Conservation (phyloP, 2,797 vertebrate genomes). For the Lutjanus campechanus region DNA sequence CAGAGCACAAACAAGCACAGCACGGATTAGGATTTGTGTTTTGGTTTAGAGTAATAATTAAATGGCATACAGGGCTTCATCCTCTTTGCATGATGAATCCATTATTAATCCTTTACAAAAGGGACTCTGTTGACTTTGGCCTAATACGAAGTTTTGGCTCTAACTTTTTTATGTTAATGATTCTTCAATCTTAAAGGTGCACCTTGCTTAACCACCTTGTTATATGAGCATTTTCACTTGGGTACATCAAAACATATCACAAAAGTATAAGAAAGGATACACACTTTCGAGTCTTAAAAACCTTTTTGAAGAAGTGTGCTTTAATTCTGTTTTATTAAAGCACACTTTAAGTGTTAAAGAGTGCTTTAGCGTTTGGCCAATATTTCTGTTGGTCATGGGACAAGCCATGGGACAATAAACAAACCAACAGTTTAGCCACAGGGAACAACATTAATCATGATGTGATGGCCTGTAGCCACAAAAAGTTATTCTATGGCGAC, state of each 20-base stretch:
- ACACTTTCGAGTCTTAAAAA: too few species aligned
- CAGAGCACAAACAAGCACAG: constrained; percentile 27
- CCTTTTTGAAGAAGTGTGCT: too few species aligned
- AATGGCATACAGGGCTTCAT: constrained; percentile 51
- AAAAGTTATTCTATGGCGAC: too few species aligned
- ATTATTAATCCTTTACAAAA: constrained; percentile 48
- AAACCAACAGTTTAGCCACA: background rate
- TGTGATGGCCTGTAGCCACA: too few species aligned
- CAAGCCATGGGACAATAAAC: background rate
- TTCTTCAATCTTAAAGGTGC: background rate
- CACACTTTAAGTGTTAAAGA: too few species aligned
- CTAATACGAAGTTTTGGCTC: constrained; percentile 10
- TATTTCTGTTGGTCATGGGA: background rate
- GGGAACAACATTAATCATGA: too few species aligned
- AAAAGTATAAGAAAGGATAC: background rate
- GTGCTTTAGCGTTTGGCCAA: too few species aligned
- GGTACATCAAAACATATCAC: background rate
- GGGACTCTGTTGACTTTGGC: constrained; percentile 39
- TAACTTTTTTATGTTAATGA: background rate
- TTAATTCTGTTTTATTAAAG: too few species aligned
- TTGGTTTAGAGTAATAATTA: constrained; percentile 42
- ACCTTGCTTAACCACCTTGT: background rate
- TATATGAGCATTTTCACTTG: background rate
- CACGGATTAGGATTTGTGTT: constrained; percentile 59
- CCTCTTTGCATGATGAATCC: constrained; percentile 57